Evolutionary conservation across 2,113 vertebrate genomes (phyloP), one percentile per base, ranked within the genome.

Genomic region (Petaurus breviceps): DNA sequence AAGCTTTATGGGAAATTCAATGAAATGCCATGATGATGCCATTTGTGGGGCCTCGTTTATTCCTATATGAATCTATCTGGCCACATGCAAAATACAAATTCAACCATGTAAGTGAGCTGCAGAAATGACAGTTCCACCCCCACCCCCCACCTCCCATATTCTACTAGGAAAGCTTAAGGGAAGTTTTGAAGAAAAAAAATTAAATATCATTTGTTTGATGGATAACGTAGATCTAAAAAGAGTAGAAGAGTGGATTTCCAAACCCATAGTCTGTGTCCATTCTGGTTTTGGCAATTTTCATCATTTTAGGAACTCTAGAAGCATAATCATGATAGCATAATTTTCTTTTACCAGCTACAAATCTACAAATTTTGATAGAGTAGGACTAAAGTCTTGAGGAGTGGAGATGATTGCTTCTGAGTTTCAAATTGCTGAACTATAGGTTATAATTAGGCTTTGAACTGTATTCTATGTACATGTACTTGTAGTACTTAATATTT

Each of bases 21-120:
- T 52, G 94, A 49, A 92, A 98, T 98, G 98, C 98, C 98, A 97
- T 97, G 98, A 98, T 95, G 98, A 98, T 92, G 97, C 92, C 96
- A 95, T 94, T 89, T 28, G 11, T 92, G 55, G 91, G 90, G 96
- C 52, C 93, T 92, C 3, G 19, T 89, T 93, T 43, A 91, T 53
- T 94, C 51, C 94, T 43, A 91, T 7, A 91, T 26, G n/a, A 57
- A 54, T 8, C 53, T 94, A 43, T 61, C 97, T 97, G 92, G 96
- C 94, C 92, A 89, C 47, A 93, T 94, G 95, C 96, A 97, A 90
- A 93, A 89, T n/a, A 47, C 23, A 94, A 94, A 55, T 84, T 84
- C 68, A 84, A 14, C 43, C 25, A 28, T 1, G 0, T 19, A 5
- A 57, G 51, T 46, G 28, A 94, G 93, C 1, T 43, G 22, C 19